Base-by-base conservation (phyloP, 2,888 invertebrate genomes). In the Synergus itoensis region DNA sequence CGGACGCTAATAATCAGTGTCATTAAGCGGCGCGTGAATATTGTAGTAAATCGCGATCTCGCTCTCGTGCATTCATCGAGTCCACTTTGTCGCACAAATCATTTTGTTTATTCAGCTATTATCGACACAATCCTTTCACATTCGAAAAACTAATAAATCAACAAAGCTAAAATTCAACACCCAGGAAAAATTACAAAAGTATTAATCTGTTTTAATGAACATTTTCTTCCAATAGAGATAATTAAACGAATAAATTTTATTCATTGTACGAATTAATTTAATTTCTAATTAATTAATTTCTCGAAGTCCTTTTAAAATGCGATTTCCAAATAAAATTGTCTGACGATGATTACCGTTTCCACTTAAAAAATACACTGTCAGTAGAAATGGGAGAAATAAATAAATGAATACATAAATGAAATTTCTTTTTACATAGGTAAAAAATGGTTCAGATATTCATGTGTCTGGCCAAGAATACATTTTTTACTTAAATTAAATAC, bases 1-100 rank as follows among this genome's bases (percentile, higher is more conserved):
- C 64, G 64, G 77, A 80, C 82, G 40, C 78, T 78, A 80, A 80
- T 82, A 81, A 85, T 82, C 80, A 75, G 78, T 73, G 77, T 80
- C 80, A 67, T 82, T 80, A 81, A 79, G 80, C 57, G 69, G 67
- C 64, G 73, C 65, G 28, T 77, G 67, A 80, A 78, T 76, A 48
- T 36, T 69, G 21, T 69, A 48, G 67, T 69, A 69, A 69, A 69
- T 69, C 21, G 67, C 43, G 14, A 69, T 48, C 67, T 69, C 28
- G 21, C 28, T 69, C 45, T 69, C 67, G 7, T 8, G 67, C 45
- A 69, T 69, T 69, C 28, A 69, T 48, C 69, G 48, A 48, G 45
- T 69, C 48, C 69, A 48, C 16, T 48, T 48, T 48, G 69, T 16
- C 48, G 8, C 69, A 45, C 21, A 36, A 48, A 69, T 69, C 69